These are phyloP conservation scores for Ephestia elutella DNA, from an alignment of 1,140 invertebrate species.

Conservation along the genomic window DNA sequence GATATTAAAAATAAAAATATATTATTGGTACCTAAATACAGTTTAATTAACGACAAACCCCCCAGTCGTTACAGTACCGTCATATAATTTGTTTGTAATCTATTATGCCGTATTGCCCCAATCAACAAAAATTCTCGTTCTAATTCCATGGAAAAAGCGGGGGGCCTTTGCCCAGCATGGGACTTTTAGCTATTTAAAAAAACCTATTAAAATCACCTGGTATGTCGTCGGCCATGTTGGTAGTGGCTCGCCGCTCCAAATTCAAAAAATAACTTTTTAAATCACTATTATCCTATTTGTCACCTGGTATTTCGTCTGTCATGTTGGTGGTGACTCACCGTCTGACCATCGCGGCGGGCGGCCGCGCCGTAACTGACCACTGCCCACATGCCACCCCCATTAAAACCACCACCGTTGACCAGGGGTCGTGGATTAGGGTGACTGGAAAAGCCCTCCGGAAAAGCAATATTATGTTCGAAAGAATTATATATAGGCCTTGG, in stretches of 20 bases:
- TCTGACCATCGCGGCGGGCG: constrained; percentile 39
- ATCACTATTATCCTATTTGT: constrained; percentile 4
- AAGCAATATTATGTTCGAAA: background rate
- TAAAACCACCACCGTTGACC: constrained; percentile 30
- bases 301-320: constrained; percentile 66
- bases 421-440: constrained; percentile 20
- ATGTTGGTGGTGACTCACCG: constrained; percentile 31
- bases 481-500: background rate
- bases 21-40: too few relatives aligned
- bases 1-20: too few relatives aligned
- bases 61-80: too few relatives aligned
- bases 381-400: constrained; percentile 52
- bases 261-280: background rate
- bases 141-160: too few relatives aligned
- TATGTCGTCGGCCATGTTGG: too few relatives aligned
- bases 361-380: constrained; percentile 56
- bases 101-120: too few relatives aligned
- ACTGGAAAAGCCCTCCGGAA: constrained; percentile 28
- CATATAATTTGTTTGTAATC: too few relatives aligned
- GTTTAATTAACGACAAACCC: too few relatives aligned
- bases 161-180: too few relatives aligned
- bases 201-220: too few relatives aligned
- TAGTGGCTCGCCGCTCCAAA: background rate
- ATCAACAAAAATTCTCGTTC: too few relatives aligned
- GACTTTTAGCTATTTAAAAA: too few relatives aligned